These are phyloP conservation scores for Zaprionus capensis DNA, from an alignment of 1,140 invertebrate species.

Conservation along the genomic window DNA sequence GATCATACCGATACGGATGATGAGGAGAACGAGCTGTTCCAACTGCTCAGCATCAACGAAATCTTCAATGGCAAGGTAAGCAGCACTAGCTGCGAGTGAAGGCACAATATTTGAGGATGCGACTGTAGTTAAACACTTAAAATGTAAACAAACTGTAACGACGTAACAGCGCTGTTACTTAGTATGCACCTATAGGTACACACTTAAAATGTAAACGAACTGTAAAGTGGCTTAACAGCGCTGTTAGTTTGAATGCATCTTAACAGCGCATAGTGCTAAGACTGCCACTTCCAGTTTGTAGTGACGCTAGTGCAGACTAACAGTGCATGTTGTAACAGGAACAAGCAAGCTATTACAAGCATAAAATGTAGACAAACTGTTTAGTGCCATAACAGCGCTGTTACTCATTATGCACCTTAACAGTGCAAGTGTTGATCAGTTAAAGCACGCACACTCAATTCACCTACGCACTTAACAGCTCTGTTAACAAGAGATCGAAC, in stretches of 20 bases:
- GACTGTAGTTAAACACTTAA: background rate
- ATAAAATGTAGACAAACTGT: too few relatives aligned
- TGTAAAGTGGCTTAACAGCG: too few relatives aligned
- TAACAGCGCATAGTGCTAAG: too few relatives aligned
- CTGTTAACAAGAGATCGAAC: background rate
- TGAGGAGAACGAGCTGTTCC: constrained; percentile 77
- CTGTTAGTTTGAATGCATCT: too few relatives aligned
- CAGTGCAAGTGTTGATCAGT: too few relatives aligned
- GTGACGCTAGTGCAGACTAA: too few relatives aligned
- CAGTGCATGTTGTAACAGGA: too few relatives aligned
- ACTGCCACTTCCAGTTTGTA: too few relatives aligned
- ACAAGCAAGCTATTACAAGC: too few relatives aligned
- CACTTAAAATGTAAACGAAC: background rate
- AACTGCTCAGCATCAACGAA: constrained; percentile 94
- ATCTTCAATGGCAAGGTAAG: constrained; percentile 98
- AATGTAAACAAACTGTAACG: background rate
- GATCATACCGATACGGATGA: constrained; percentile 76
- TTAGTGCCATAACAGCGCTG: too few relatives aligned
- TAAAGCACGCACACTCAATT: background rate
- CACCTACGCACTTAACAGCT: background rate
- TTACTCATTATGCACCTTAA: too few relatives aligned
- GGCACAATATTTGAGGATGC: background rate
- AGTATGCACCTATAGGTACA: background rate
- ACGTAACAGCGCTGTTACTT: background rate
- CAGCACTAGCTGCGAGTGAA: background rate